phyloP scores from a whole-genome alignment of 2,888 invertebrate genomes.

The Melanostoma scalare region DNA sequence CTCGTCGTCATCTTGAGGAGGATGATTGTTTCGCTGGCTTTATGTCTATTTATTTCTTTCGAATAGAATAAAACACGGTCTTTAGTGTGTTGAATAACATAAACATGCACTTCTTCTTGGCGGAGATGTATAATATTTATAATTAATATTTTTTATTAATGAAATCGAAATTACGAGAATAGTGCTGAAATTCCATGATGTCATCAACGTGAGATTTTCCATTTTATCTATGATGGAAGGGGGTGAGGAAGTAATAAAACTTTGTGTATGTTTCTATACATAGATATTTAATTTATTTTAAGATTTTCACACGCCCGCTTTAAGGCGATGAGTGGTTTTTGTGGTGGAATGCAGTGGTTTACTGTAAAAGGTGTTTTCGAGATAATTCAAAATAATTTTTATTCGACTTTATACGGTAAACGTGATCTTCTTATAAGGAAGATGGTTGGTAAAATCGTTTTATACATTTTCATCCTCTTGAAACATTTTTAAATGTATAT shows the following conservation, averaged over 20 bases:
- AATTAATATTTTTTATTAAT: slow-evolving; percentile 51
- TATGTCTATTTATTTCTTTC: neutral
- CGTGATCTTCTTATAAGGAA: too few species aligned
- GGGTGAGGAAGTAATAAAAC: slow-evolving; percentile 9
- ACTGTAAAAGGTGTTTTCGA: slow-evolving; percentile 34
- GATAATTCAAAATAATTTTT: too few species aligned
- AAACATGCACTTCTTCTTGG: slow-evolving; percentile 18
- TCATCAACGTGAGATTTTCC: slow-evolving; percentile 45
- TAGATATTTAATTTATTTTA: slow-evolving; percentile 36
- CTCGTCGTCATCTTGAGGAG: slow-evolving; percentile 13
- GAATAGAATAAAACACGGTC: slow-evolving; percentile 2
- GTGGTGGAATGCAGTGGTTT: slow-evolving; percentile 24
- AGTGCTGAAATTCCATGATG: slow-evolving; percentile 54
- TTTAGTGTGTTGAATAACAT: neutral
- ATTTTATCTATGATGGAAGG: neutral
- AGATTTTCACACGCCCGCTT: slow-evolving; percentile 54
- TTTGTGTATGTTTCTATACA: slow-evolving; percentile 25
- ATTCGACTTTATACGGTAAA: too few species aligned
- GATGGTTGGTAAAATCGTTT: too few species aligned
- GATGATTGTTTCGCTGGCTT: slow-evolving; percentile 34
- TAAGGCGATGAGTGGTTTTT: slow-evolving; percentile 19
- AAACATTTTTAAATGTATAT: too few species aligned
- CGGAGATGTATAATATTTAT: slow-evolving; percentile 33
- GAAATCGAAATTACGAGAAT: slow-evolving; percentile 60
- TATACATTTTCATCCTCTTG: too few species aligned